Percentiles rank a stretch among this genome's conserved stretches.
Evolutionary conservation across 2,113 vertebrate species (phyloP).

Genomic region (Pseudorectes ferrugineus): DNA sequence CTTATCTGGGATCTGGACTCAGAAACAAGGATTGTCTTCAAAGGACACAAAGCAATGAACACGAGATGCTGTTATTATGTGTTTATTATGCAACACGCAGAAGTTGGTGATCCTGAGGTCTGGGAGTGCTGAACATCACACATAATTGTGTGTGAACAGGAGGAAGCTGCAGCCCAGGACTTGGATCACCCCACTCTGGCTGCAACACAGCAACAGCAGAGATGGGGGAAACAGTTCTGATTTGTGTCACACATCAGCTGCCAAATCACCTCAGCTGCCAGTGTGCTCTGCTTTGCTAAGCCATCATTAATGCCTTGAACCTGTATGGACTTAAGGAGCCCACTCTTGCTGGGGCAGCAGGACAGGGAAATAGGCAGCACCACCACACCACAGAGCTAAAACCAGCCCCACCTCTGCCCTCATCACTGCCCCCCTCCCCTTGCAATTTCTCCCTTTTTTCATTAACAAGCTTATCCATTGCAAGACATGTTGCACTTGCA

Average conservation of each 20-base stretch:
- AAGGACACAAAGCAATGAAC: not conserved
- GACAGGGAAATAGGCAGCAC: not conserved
- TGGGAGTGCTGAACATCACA: not conserved
- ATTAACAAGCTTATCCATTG: not conserved
- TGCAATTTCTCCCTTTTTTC: not conserved
- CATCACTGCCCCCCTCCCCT: fast-evolving
- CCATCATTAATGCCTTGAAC: not conserved
- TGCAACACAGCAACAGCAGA: not conserved
- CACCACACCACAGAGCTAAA: not conserved
- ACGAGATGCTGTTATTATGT: not conserved
- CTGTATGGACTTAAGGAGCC: fast-evolving
- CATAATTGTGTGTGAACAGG: fast-evolving
- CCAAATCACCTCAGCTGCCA: not conserved
- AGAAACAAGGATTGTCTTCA: not conserved
- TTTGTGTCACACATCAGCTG: not conserved
- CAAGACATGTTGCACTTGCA: not conserved
- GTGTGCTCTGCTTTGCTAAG: not conserved
- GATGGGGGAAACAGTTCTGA: not conserved
- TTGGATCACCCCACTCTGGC: not conserved
- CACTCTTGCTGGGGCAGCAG: not conserved
- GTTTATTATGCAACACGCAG: not conserved
- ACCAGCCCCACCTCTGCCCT: fast-evolving
- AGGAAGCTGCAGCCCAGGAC: not conserved
- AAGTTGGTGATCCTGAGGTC: not conserved
- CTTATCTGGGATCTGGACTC: not conserved